Evolutionary conservation across 2,797 vertebrate species (phyloP), one percentile per base, ranked within the genome.

Genomic region (Myotis pilosus): DNA sequence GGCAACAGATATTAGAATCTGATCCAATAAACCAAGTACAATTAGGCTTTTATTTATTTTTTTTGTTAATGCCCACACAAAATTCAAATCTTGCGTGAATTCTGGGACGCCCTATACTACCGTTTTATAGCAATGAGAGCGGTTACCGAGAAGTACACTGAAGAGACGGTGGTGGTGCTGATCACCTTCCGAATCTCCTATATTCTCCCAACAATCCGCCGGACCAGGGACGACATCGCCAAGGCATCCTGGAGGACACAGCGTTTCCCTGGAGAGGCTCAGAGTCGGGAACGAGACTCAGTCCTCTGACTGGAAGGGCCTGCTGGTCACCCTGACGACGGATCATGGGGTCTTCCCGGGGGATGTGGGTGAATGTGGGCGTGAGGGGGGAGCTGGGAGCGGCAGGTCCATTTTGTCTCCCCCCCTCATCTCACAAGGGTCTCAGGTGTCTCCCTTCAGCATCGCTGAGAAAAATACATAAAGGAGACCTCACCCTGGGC

Each of bases 401-500:
- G 0, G 49, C 10, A 2, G 44, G 17, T 6, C 19, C 1, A 0
- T 9, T 20, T 57, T 12, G 3, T 25, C 8, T 16, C 33, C 3
- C 22, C 22, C 3, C 5, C 17, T 47, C 33, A 0, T 7, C 55
- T 28, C 12, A 6, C n/a, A 3, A 0, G 4, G 12, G 15, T 53
- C 75, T 41, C 47, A 6, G 10, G 23, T 13, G 23, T 78, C 49
- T 55, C 6, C 13, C 49, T 25, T 36, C 4, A 23, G 30, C 17
- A 8, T 5, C 1, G 0, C 2, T 11, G 78, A 12, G 36, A 30
- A 12, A 30, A 9, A 55, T 79, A 16, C 10, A 20, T 2, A 62
- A n/a, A 13, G 75, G n/a, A 12, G 36, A 6, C n/a, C 20, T 53
- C n/a, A 23, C 3, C n/a, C n/a, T 36, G 12, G 33, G 11, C 9